Base-by-base conservation (phyloP, 2,888 invertebrate genomes). In the Colostygia pectinataria region DNA sequence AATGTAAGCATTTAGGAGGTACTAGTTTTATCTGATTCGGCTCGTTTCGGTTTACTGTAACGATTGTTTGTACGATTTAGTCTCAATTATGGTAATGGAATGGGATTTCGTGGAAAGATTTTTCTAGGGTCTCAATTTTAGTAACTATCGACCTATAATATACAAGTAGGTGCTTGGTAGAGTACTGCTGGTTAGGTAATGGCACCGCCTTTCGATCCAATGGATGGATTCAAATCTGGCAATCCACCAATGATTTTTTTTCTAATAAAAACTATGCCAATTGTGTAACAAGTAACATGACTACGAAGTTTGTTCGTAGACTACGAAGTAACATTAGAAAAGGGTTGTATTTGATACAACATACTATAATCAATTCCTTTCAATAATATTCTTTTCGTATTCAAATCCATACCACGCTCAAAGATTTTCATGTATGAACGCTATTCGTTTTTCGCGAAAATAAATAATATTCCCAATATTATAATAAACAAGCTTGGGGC, bases 391-490 rank as follows among this genome's bases (percentile, higher is more conserved):
- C 41, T 37, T 38, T 42, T 42, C 41, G 38, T 32, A 52, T 46
- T 41, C 45, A 51, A 41, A 51, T 33, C 37, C 25, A 4, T 27
- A 41, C 46, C 37, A 33, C 28, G 42, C 37, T 27, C 14, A 3
- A 33, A 33, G 10, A 32, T 46, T 37, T 49, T 42, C 38, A 46
- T 46, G 46, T 52, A 46, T 41, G 48, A 48, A 33, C 36, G 37
- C 37, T 41, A 52, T 52, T 33, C 18, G 29, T 46, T 46, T 33
- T 45, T 32, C 28, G 31, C 29, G 34, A 41, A 37, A 48, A 47
- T 40, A 40, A 52, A 52, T 47, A 47, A 38, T 52, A 42, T 42
- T 31, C 18, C 10, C 20, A 20, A 20, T 20, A n/a, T n/a, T n/a
- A n/a, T n/a, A 37, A 42, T 45, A 51, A 37, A 51, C 40, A 46